These are phyloP conservation scores for Terrapene triunguis DNA, from an alignment of 2,113 vertebrate species.

Conservation along the genomic window DNA sequence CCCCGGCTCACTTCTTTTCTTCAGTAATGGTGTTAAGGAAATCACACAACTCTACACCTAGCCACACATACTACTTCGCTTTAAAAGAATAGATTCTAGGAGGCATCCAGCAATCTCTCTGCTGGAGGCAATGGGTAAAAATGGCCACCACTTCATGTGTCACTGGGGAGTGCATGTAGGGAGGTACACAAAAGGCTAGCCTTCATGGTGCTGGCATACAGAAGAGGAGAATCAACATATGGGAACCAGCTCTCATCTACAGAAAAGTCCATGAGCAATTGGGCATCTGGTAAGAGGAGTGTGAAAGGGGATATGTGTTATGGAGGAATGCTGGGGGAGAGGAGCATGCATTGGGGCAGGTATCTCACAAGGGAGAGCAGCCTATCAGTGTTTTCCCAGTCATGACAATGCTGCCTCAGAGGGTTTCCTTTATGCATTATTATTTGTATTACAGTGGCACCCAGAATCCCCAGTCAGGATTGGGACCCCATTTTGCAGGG, in stretches of 20 bases:
- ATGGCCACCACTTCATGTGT: not conserved
- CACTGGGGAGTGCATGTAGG: not conserved
- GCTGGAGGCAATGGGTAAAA: not conserved
- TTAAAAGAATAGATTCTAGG: not conserved
- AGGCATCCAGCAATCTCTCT: not conserved
- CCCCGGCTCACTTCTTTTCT: not conserved
- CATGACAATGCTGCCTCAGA: not conserved
- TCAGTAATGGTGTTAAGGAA: not conserved
- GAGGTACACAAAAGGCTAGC: not conserved
- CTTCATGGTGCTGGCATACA: not conserved
- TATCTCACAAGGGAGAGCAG: not conserved
- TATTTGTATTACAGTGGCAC: not conserved
- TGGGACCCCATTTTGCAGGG: not conserved
- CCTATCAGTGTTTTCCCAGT: not conserved
- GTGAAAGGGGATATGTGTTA: accelerated
- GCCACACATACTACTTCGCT: not conserved
- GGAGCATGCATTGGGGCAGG: not conserved
- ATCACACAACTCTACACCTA: accelerated
- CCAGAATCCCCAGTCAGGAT: not conserved
- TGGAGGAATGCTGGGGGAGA: not conserved
- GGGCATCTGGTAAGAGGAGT: not conserved
- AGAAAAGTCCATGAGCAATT: not conserved
- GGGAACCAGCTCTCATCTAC: not conserved
- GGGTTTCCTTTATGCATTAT: not conserved
- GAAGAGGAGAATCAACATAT: accelerated